Percentiles rank a stretch among this genome's conserved stretches.
Evolutionary conservation across 2,888 invertebrate species (phyloP).

Genomic region (Nymphalis polychloros): DNA sequence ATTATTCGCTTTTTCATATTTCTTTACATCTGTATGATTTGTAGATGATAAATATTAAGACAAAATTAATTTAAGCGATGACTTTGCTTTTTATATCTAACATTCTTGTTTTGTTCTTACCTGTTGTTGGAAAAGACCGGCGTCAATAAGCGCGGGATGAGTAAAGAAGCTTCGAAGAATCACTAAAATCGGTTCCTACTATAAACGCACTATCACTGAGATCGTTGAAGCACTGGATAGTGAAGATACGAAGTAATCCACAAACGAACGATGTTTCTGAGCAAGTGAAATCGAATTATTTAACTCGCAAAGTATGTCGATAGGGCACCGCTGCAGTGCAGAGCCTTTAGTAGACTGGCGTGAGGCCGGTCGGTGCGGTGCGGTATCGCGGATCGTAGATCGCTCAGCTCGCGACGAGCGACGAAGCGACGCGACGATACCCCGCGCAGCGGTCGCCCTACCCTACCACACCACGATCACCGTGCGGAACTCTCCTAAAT

Average conservation of each 20-base stretch:
- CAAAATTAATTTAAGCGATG: background rate
- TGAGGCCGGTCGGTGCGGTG: slow-evolving; percentile 29
- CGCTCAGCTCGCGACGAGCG: slow-evolving; percentile 34
- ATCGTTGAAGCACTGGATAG: slow-evolving; percentile 38
- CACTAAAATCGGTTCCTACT: slow-evolving; percentile 54
- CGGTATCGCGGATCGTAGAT: slow-evolving; percentile 36
- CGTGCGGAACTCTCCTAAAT: slow-evolving; percentile 43
- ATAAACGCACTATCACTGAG: slow-evolving; percentile 56
- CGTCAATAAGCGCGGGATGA: slow-evolving; percentile 56
- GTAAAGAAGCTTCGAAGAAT: slow-evolving; percentile 50
- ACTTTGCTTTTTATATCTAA: background rate
- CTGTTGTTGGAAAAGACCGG: slow-evolving; percentile 60
- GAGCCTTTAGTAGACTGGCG: slow-evolving; percentile 68
- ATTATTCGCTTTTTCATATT: no score
- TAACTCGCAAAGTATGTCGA: slow-evolving; percentile 37
- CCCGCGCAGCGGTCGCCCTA: slow-evolving; percentile 24
- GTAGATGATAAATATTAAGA: background rate
- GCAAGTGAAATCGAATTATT: slow-evolving; percentile 33
- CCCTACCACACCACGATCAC: slow-evolving; percentile 25
- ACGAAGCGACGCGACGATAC: slow-evolving; percentile 38
- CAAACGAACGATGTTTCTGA: slow-evolving; percentile 35
- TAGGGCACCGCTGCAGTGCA: slow-evolving; percentile 72
- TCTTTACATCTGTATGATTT: no score
- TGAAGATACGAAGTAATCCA: slow-evolving; percentile 29
- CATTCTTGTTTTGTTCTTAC: slow-evolving; percentile 53